Evolutionary conservation across 2,113 vertebrate genomes (phyloP).

Genomic region (Zosterops hypoxanthus): DNA sequence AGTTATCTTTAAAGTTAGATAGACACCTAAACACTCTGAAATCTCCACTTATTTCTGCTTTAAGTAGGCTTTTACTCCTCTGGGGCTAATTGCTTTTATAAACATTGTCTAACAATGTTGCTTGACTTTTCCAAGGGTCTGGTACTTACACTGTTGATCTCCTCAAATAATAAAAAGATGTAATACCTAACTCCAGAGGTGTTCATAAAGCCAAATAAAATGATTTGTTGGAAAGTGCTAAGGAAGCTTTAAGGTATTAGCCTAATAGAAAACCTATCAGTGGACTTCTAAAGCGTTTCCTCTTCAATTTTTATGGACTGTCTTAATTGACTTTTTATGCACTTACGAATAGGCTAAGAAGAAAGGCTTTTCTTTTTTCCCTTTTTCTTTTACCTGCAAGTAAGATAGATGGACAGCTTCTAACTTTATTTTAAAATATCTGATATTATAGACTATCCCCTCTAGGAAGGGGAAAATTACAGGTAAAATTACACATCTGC

Average conservation of each 20-base stretch:
- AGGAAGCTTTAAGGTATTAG: slow-evolving; percentile 47
- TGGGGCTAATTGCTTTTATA: slow-evolving; percentile 28
- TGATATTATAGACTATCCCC: neutral
- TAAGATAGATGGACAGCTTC: neutral
- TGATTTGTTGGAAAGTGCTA: slow-evolving; percentile 18
- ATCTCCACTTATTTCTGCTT: neutral
- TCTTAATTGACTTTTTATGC: slow-evolving; percentile 62
- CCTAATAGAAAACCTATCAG: slow-evolving; percentile 52
- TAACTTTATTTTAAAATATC: slow-evolving; percentile 1
- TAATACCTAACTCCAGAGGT: slow-evolving; percentile 4
- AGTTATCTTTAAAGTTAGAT: neutral
- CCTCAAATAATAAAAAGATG: neutral
- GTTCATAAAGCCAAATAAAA: slow-evolving; percentile 46
- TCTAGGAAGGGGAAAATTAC: neutral
- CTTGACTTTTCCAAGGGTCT: slow-evolving; percentile 26
- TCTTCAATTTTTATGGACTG: slow-evolving; percentile 59
- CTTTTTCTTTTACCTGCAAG: neutral
- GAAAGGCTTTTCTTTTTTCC: neutral
- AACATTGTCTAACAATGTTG: neutral
- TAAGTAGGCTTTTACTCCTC: neutral
- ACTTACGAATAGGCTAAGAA: slow-evolving; percentile 18
- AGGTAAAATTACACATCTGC: neutral
- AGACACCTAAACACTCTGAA: neutral
- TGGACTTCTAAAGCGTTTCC: slow-evolving; percentile 39
- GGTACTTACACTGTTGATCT: slow-evolving; percentile 36